These are phyloP conservation scores for Drosophila chauvacae DNA, from an alignment of 1,140 invertebrate genomes.

Conservation along the genomic window DNA sequence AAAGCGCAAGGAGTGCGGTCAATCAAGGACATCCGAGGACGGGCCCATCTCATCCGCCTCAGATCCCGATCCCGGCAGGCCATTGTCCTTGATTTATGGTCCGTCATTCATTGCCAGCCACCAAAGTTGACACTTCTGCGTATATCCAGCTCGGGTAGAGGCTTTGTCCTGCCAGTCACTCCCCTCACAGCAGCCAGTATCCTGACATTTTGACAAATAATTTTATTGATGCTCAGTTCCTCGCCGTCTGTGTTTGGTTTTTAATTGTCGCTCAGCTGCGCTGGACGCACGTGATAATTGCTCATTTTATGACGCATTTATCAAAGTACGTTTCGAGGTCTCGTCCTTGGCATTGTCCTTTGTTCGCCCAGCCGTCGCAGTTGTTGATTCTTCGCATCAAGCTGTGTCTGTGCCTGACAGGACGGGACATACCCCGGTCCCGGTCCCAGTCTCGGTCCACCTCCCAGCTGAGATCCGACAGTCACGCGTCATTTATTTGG, in stretches of 20 bases:
- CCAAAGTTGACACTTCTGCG: slow-evolving; percentile 61
- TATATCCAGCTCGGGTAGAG: slow-evolving; percentile 30
- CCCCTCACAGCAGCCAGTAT: slow-evolving; percentile 24
- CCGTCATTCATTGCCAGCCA: slow-evolving; percentile 56
- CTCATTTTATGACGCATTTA: slow-evolving; percentile 68
- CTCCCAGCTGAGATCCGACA: slow-evolving; percentile 18
- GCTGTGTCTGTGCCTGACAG: slow-evolving; percentile 56
- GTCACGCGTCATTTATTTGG: slow-evolving; percentile 67
- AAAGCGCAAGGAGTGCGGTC: slow-evolving; percentile 41
- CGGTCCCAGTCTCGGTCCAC: neutral
- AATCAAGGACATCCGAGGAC: slow-evolving; percentile 60
- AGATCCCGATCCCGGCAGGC: slow-evolving; percentile 18
- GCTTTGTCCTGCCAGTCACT: slow-evolving; percentile 44
- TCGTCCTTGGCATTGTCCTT: slow-evolving; percentile 50
- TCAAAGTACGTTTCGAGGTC: slow-evolving; percentile 52
- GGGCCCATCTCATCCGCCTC: neutral
- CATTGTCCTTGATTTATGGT: slow-evolving; percentile 63
- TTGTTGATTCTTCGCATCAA: slow-evolving; percentile 43
- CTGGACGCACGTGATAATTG: slow-evolving; percentile 65
- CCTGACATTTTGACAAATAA: slow-evolving; percentile 68
- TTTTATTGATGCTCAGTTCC: slow-evolving; percentile 61
- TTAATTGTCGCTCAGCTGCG: slow-evolving; percentile 57
- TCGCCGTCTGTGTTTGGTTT: slow-evolving; percentile 59
- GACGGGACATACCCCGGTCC: slow-evolving; percentile 1
- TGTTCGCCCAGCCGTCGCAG: slow-evolving; percentile 31